Conservation (phyloP, 64 coral and sea anemone species). For the Porites lutea region DNA sequence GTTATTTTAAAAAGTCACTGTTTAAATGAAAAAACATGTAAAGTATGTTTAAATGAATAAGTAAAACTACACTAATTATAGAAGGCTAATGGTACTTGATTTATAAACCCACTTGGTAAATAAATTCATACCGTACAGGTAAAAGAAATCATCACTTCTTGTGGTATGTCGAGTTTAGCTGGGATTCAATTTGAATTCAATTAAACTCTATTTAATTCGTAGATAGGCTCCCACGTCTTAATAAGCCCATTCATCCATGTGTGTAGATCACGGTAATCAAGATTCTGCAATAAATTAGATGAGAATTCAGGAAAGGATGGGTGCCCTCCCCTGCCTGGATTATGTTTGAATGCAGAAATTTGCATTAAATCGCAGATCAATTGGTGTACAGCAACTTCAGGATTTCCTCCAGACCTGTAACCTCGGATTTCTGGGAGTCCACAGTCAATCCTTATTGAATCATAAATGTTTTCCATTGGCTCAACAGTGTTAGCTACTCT, state of each 20-base stretch:
- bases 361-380: conserved; percentile 17
- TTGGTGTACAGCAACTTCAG: conserved; percentile 7
- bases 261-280: conserved; percentile 58
- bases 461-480: neutral
- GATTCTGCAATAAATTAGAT: neutral
- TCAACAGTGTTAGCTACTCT: conserved; percentile 36
- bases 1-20: too few species aligned
- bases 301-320: conserved; percentile 55
- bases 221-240: conserved; percentile 5
- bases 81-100: too few species aligned
- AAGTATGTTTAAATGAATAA: too few species aligned
- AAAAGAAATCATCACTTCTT: conserved; percentile 13
- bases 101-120: too few species aligned
- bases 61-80: too few species aligned
- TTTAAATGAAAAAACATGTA: too few species aligned
- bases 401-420: conserved; percentile 10
- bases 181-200: conserved; percentile 13
- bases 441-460: conserved; percentile 43
- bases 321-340: conserved; percentile 20
- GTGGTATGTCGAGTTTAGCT: conserved; percentile 8
- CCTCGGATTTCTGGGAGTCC: neutral
- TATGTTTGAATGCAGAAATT: conserved; percentile 13
- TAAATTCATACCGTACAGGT: too few species aligned
- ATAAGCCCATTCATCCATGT: conserved; percentile 34
- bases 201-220: conserved; percentile 1